Percentiles rank a stretch among this genome's conserved stretches.
Evolutionary conservation across 2,888 invertebrate species (phyloP).

Genomic region (Pammene fasciana): DNA sequence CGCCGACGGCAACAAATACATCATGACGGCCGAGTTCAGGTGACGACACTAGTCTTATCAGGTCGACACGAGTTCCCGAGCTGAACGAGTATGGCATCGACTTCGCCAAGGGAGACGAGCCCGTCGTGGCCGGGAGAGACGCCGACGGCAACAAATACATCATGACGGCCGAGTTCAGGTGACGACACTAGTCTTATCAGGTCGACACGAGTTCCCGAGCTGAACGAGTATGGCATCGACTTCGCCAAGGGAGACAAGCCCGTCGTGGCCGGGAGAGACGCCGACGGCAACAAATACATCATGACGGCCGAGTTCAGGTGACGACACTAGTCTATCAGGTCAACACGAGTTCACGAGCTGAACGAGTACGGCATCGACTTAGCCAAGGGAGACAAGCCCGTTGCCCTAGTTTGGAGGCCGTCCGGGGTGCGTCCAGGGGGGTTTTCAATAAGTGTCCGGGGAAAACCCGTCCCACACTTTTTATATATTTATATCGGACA

Average conservation of each 20-base stretch:
- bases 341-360: constrained; percentile 94
- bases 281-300: constrained; percentile 87
- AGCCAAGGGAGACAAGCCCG: constrained; percentile 93
- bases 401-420: too few relatives aligned
- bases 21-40: constrained; percentile 95
- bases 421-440: too few relatives aligned
- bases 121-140: constrained; percentile 92
- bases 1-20: constrained; percentile 86
- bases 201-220: constrained; percentile 81
- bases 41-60: constrained; percentile 57
- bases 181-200: constrained; percentile 44
- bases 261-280: constrained; percentile 64
- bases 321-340: constrained; percentile 36
- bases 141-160: constrained; percentile 94
- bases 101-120: constrained; percentile 93
- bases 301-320: constrained; percentile 96
- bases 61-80: constrained; percentile 91
- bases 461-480: too few relatives aligned
- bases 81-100: constrained; percentile 96
- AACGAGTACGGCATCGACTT: constrained; percentile 96
- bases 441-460: too few relatives aligned
- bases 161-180: constrained; percentile 95
- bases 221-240: constrained; percentile 96
- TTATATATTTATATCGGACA: too few relatives aligned
- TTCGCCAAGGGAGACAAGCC: constrained; percentile 96